These are phyloP conservation scores for Nymphalis polychloros DNA, from an alignment of 2,888 invertebrate genomes.

Conservation along the genomic window DNA sequence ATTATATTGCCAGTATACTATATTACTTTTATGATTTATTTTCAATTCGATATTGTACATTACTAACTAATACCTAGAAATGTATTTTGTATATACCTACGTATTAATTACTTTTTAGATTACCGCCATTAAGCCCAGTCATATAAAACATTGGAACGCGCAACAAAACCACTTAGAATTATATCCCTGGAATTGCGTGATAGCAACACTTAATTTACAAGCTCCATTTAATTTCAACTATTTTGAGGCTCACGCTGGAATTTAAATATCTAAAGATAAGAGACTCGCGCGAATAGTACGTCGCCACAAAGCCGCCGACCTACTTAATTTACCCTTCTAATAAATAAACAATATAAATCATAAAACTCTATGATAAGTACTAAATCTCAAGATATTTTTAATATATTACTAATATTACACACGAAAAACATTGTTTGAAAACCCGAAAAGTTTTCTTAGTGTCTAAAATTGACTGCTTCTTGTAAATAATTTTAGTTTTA, in stretches of 20 bases:
- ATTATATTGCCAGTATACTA: too few relatives aligned
- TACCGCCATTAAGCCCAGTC: constrained; percentile 54
- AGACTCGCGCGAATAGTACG: constrained; percentile 72
- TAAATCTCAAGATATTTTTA: too few relatives aligned
- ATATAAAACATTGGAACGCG: constrained; percentile 67
- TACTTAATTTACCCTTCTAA: constrained; percentile 67
- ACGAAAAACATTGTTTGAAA: too few relatives aligned
- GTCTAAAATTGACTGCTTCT: too few relatives aligned
- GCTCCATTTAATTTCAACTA: constrained; percentile 59
- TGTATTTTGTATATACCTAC: too few relatives aligned
- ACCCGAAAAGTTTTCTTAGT: too few relatives aligned
- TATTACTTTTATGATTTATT: too few relatives aligned
- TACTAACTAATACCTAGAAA: too few relatives aligned
- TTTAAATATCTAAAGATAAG: constrained; percentile 72
- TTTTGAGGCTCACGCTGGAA: constrained; percentile 55
- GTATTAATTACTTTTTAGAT: constrained; percentile 42
- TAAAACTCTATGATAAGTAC: neutral
- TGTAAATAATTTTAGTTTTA: too few relatives aligned
- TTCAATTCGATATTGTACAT: too few relatives aligned
- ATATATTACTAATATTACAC: too few relatives aligned
- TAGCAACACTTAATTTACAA: constrained; percentile 79
- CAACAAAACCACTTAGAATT: constrained; percentile 73
- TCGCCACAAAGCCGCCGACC: constrained; percentile 52
- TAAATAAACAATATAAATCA: constrained; percentile 46
- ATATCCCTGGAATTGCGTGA: constrained; percentile 78